Evolutionary conservation across 2,888 invertebrate species (phyloP).

Genomic region (Caenorhabditis zanzibari): DNA sequence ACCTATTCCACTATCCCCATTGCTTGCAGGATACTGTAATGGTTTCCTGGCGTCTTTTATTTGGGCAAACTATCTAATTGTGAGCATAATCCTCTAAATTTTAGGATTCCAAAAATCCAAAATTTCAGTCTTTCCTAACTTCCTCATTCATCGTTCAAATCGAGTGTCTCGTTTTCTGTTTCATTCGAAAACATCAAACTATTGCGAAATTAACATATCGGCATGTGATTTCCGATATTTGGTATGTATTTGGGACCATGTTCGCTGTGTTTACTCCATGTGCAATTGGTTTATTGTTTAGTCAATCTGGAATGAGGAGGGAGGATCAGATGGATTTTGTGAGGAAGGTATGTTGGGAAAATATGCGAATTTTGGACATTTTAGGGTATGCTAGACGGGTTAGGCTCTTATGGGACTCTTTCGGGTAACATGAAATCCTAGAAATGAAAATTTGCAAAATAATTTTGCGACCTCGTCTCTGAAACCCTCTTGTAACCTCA

Average conservation of each 20-base stretch:
- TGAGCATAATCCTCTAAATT: background rate
- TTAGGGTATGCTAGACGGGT: no score
- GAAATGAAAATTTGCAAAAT: no score
- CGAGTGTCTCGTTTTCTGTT: slow-evolving; percentile 17
- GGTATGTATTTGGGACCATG: background rate
- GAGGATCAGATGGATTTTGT: slow-evolving; percentile 12
- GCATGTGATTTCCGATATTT: slow-evolving; percentile 3
- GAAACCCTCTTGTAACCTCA: no score
- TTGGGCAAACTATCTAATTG: slow-evolving; percentile 15
- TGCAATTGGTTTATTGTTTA: background rate
- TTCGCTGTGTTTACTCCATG: background rate
- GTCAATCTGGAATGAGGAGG: background rate
- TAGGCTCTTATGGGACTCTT: no score
- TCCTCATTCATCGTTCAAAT: slow-evolving; percentile 26
- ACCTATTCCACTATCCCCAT: slow-evolving; percentile 6
- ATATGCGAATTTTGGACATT: no score
- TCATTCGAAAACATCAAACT: slow-evolving; percentile 18
- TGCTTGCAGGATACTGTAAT: slow-evolving; percentile 12
- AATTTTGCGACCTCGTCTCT: no score
- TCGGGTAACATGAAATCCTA: no score
- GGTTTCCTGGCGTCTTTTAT: slow-evolving; percentile 5
- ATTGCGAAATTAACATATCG: slow-evolving; percentile 17
- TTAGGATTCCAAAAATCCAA: background rate
- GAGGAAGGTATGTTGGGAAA: background rate
- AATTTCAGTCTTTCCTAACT: slow-evolving; percentile 4